Conservation (phyloP, 1,140 invertebrate genomes). For the Mesaphorura yosii region DNA sequence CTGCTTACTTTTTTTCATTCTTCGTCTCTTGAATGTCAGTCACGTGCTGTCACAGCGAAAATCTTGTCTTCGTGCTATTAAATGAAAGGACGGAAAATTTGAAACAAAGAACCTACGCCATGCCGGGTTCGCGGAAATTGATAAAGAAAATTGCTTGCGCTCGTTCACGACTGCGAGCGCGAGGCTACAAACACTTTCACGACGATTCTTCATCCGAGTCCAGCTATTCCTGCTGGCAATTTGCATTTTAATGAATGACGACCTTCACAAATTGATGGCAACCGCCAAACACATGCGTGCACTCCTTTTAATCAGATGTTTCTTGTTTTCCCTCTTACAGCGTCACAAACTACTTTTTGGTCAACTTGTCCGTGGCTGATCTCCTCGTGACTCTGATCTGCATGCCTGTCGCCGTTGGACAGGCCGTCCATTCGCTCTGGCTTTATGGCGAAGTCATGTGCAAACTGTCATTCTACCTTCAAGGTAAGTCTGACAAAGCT, state of each 20-base stretch:
- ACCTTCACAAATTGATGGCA: background rate
- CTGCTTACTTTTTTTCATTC: too few relatives aligned
- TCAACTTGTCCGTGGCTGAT: slow-evolving; percentile 77
- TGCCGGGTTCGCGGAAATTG: background rate
- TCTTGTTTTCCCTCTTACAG: slow-evolving; percentile 43
- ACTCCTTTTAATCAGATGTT: background rate
- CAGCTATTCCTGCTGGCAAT: background rate
- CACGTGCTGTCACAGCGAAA: too few relatives aligned
- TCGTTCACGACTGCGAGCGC: too few relatives aligned
- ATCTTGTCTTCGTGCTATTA: too few relatives aligned
- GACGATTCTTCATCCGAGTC: background rate
- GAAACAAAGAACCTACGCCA: too few relatives aligned
- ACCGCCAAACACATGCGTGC: too few relatives aligned
- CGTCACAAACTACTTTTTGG: slow-evolving; percentile 80
- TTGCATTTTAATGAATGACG: background rate
- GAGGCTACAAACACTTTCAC: too few relatives aligned
- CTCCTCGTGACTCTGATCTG: slow-evolving; percentile 68
- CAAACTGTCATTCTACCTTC: slow-evolving; percentile 57
- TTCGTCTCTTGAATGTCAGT: too few relatives aligned
- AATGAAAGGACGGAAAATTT: too few relatives aligned
- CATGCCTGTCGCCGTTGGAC: slow-evolving; percentile 62
- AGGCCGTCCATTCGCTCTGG: slow-evolving; percentile 55
- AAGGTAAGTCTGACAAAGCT: slow-evolving; percentile 54
- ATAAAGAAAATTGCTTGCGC: background rate
- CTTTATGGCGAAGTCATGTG: slow-evolving; percentile 57